These are phyloP conservation scores for Maccullochella peelii DNA, from an alignment of 2,113 vertebrate genomes.

Conservation along the genomic window DNA sequence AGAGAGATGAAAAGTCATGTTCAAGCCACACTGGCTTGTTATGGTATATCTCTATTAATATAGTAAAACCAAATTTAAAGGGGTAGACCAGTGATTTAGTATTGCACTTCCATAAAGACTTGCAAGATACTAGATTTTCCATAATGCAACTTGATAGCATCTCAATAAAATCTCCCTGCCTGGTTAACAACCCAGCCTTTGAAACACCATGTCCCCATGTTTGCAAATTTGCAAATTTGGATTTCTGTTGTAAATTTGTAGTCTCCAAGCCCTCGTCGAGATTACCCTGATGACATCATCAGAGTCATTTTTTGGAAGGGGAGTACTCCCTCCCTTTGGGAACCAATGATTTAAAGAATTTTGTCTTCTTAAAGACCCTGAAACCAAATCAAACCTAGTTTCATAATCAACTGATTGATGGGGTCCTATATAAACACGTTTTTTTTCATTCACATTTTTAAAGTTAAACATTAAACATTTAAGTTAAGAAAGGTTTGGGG, in stretches of 20 bases:
- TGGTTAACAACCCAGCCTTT: not conserved
- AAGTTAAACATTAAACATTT: too few relatives aligned
- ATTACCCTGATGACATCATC: not conserved
- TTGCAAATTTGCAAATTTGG: not conserved
- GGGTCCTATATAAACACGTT: too few relatives aligned
- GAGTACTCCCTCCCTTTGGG: too few relatives aligned
- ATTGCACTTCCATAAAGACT: not conserved
- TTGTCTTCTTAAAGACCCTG: too few relatives aligned
- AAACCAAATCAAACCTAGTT: too few relatives aligned
- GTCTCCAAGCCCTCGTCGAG: not conserved
- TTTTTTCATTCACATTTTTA: too few relatives aligned
- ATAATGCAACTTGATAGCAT: not conserved
- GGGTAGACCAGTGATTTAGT: constrained; percentile 3
- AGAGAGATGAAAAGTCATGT: not conserved
- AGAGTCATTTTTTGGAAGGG: not conserved
- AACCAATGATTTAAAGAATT: too few relatives aligned
- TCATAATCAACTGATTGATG: too few relatives aligned
- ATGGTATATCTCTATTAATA: not conserved
- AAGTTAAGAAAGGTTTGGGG: too few relatives aligned
- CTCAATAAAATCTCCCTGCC: not conserved
- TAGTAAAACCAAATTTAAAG: not conserved
- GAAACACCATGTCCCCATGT: not conserved
- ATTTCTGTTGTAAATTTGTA: not conserved
- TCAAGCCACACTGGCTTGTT: not conserved
- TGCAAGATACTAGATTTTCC: not conserved